Conservation (phyloP, 2,113 vertebrate species). For the Entelurus aequoreus region DNA sequence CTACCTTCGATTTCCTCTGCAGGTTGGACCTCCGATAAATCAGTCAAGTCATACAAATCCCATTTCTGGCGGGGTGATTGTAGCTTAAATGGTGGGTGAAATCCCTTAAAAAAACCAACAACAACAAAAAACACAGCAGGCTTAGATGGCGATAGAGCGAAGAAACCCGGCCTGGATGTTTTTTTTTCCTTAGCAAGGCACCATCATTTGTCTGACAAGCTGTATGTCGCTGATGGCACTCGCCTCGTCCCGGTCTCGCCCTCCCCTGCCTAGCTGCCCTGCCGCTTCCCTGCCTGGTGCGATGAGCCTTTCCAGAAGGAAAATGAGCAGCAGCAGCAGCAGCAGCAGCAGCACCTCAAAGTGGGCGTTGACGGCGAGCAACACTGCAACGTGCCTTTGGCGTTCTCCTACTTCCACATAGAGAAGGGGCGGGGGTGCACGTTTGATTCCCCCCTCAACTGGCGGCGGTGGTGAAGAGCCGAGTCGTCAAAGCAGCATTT, state of each 20-base stretch:
- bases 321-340: slow-evolving; percentile 40
- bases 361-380: slow-evolving; percentile 54
- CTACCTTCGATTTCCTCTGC: slow-evolving; percentile 52
- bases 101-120: background rate
- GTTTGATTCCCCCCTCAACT: no score
- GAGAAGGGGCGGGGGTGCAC: background rate
- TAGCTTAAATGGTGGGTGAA: background rate
- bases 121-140: background rate
- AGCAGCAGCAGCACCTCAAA: slow-evolving; percentile 26
- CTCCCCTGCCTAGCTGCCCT: slow-evolving; percentile 22
- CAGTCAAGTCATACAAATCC: slow-evolving; percentile 25
- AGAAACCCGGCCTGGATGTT: slow-evolving; percentile 30
- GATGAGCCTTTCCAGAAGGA: slow-evolving; percentile 49
- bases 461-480: no score
- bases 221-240: slow-evolving; percentile 29
- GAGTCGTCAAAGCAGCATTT: no score
- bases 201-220: slow-evolving; percentile 42
- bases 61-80: slow-evolving; percentile 27
- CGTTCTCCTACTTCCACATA: background rate
- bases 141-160: slow-evolving; percentile 21
- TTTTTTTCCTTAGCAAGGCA: slow-evolving; percentile 31
- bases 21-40: slow-evolving; percentile 34
- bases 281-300: slow-evolving; percentile 23
- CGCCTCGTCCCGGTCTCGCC: slow-evolving; percentile 34
- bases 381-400: slow-evolving; percentile 8